phyloP scores from a whole-genome alignment of 2,113 vertebrate genomes.

The Nyctereutes procyonoides region DNA sequence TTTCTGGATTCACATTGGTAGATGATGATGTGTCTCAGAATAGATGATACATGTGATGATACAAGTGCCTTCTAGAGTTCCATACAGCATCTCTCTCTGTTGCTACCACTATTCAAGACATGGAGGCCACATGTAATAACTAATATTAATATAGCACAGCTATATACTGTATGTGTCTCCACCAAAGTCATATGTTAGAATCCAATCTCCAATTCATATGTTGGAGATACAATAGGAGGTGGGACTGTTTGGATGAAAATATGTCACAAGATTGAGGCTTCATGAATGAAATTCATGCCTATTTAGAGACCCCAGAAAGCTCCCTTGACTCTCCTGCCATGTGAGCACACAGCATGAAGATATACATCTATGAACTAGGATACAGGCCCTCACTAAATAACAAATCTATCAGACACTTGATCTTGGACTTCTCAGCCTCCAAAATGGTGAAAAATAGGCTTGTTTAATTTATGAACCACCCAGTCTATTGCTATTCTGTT shows the following conservation, averaged over 20 bases:
- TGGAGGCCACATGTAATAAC: not conserved
- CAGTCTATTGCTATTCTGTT: not conserved
- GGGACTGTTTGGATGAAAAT: not conserved
- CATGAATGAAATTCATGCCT: not conserved
- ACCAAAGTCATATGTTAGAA: not conserved
- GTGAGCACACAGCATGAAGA: not conserved
- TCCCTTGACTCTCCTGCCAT: not conserved
- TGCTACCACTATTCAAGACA: not conserved
- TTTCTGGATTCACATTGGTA: not conserved
- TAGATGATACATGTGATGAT: not conserved
- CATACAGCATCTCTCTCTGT: not conserved
- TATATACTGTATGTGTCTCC: not conserved
- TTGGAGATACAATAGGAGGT: not conserved
- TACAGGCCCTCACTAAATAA: not conserved
- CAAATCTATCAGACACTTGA: not conserved
- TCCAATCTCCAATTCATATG: not conserved
- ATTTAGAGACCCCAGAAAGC: not conserved
- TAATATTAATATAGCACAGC: not conserved
- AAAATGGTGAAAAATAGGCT: not conserved
- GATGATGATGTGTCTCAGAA: not conserved
- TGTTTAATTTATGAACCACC: not conserved
- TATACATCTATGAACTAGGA: not conserved
- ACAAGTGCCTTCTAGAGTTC: not conserved
- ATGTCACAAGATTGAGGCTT: not conserved
- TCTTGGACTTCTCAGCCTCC: not conserved